Evolutionary conservation across 2,113 vertebrate species (phyloP).

Genomic region (Platycercus adscitus): DNA sequence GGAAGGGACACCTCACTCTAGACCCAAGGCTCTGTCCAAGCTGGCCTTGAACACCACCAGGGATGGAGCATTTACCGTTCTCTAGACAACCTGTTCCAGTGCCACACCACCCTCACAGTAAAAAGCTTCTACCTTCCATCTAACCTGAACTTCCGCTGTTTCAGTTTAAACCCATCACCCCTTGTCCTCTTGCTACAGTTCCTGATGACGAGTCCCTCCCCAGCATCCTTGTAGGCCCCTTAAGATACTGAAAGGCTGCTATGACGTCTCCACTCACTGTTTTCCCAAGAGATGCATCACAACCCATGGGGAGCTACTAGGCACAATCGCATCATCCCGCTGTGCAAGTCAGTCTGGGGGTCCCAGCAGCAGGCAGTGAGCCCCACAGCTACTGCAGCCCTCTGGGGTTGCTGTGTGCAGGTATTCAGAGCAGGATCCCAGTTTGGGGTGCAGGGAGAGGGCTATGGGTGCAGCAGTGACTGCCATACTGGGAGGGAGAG

Average conservation of each 20-base stretch:
- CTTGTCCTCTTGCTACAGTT: neutral
- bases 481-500: accelerated
- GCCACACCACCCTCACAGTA: neutral
- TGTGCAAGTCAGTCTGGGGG: neutral
- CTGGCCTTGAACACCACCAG: neutral
- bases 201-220: neutral
- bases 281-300: neutral
- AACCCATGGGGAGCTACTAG: neutral
- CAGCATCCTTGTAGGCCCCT: neutral
- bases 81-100: neutral
- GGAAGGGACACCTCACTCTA: neutral
- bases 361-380: neutral
- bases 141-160: neutral
- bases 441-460: neutral
- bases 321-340: accelerated
- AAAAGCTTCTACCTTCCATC: neutral
- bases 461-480: accelerated
- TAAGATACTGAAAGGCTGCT: neutral
- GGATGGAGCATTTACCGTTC: neutral
- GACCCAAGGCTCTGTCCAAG: neutral
- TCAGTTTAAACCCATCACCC: neutral
- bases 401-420: neutral
- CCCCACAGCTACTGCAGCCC: neutral
- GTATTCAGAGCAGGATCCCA: accelerated
- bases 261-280: neutral